Base-by-base conservation (phyloP, 1,140 invertebrate species). In the Philaenus spumarius region DNA sequence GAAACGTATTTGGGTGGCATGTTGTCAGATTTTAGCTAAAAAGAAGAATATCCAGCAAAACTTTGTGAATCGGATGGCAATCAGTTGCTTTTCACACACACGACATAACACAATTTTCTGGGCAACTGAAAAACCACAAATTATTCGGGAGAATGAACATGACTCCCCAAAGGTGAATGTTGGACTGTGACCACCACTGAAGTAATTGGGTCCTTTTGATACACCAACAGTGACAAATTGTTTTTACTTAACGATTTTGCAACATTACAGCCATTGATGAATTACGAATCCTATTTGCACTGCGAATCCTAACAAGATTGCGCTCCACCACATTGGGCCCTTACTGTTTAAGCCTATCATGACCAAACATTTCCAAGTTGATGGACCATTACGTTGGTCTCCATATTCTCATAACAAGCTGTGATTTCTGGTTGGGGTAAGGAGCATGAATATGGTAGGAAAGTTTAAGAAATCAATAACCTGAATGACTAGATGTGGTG, bases 141-240 rank as follows among this genome's bases (percentile, higher is more conserved):
- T 3, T 5, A n/a, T 51, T 51, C 26, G 48, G 14, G 6, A 51
- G 26, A 22, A 51, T 34, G 48, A 51, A 51, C 48, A 14, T 45
- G 26, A 40, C 39, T 40, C 39, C 39, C 39, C 14, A n/a, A 40
- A 40, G 12, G 39, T 40, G 39, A 14, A 17, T 34, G 58, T 60
- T 45, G n/a, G n/a, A n/a, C n/a, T n/a, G n/a, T n/a, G n/a, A n/a
- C n/a, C n/a, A n/a, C 37, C 14, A n/a, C 34, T 39, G 40, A 22
- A 15, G 17, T 60, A 26, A 56, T 62, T 57, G 61, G 53, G 35
- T 53, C 58, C 30, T 62, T 62, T 60, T 42, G 51, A 51, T 51
- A 51, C 30, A 20, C 48, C 2, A 2, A 51, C 48, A 24, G 48
- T 30, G 26, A 26, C 48, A 5, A 4, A 6, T 30, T 7, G 15